phyloP scores from a whole-genome alignment of 2,113 vertebrate species.

The Lampris megalopsis region DNA sequence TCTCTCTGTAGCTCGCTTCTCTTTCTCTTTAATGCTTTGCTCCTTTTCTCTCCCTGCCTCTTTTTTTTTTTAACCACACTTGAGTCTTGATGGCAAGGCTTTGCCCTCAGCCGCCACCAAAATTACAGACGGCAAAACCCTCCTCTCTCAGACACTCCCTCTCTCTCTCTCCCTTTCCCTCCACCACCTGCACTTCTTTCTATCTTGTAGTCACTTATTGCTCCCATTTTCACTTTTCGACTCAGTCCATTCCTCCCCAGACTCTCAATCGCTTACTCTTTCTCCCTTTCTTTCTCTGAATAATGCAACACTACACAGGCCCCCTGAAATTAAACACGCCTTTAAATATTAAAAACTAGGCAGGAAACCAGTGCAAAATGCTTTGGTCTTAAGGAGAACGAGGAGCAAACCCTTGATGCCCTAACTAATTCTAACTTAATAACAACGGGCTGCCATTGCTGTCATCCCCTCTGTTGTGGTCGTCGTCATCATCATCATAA shows the following conservation, averaged over 20 bases:
- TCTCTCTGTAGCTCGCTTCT: conserved; percentile 22
- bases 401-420: not conserved
- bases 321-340: conserved; percentile 7
- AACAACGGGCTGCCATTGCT: not conserved
- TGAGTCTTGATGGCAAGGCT: too few species aligned
- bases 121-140: conserved; percentile 28
- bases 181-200: not conserved
- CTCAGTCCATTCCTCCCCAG: not conserved
- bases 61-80: not conserved
- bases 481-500: too few species aligned
- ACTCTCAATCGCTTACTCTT: not conserved
- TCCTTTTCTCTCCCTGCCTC: not conserved
- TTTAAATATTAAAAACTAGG: not conserved
- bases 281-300: not conserved
- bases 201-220: not conserved
- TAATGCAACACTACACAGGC: not conserved
- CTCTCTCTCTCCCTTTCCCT: not conserved
- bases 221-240: not conserved
- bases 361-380: not conserved
- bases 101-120: conserved; percentile 7
- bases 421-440: not conserved
- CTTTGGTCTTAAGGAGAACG: too few species aligned
- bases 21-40: not conserved
- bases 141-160: conserved; percentile 5
- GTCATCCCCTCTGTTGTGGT: not conserved